Evolutionary conservation across 2,797 vertebrate genomes (phyloP), one percentile per base, ranked within the genome.

Genomic region (Kryptolebias ocellatus): DNA sequence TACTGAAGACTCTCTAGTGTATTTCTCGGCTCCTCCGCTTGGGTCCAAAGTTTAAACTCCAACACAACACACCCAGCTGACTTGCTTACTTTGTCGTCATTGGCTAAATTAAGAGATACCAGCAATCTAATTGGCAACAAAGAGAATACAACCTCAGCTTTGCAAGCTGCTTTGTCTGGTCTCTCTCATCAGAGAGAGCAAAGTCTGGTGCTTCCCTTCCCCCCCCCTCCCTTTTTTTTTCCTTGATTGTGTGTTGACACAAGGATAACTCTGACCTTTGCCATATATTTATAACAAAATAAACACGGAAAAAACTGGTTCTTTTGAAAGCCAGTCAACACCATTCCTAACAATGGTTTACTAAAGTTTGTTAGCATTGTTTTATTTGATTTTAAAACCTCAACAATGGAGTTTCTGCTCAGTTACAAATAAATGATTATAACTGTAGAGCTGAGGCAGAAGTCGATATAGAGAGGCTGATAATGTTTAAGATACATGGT

Each of bases 31-130:
- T 88, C 67, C 70, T 78, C 70, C 56, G 75, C 73, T 77, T 12
- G n/a, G 83, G 89, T 93, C 91, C 89, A 94, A 93, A 94, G 94
- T 90, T 89, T 76, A 90, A 93, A 91, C 89, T 94, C 93, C 93
- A 93, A 92, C 93, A 60, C 86, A 90, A 82, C 92, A 92, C 89
- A 89, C 84, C 89, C 88, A 88, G 80, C 53, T 70, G 72, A 56
- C 70, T 68, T 47, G 51, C 56, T 50, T 18, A 47, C 76, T 78
- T 12, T 55, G 11, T 63, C 49, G 81, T 64, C 46, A 94, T 92
- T 91, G 92, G 92, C 71, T 63, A 9, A 2, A 28, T 67, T 57
- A 56, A 73, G 80, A 76, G 79, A 74, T 73, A 62, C 24, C 24
- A 39, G 51, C 28, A 49, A 79, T 77, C 68, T 89, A 76, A 84